These are phyloP conservation scores for Cheilosia grossa DNA, from an alignment of 2,888 invertebrate species.

Conservation along the genomic window DNA sequence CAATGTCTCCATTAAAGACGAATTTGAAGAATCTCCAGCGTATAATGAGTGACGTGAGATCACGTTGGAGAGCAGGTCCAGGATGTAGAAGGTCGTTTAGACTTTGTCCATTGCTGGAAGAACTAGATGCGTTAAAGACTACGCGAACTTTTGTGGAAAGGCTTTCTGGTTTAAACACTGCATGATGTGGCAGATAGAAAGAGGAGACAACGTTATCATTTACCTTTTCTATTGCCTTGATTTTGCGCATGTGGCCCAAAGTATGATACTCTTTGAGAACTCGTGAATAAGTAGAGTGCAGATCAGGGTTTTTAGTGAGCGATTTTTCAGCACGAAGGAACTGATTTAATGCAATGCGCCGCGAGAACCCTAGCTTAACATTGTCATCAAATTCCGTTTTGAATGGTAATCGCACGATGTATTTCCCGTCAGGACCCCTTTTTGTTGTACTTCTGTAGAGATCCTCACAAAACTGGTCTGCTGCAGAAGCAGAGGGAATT, in stretches of 20 bases:
- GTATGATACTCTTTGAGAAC: background rate
- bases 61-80: too few species aligned
- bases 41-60: too few species aligned
- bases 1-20: too few species aligned
- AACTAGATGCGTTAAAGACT: too few species aligned
- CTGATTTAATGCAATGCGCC: background rate
- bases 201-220: too few species aligned
- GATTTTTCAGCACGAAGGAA: background rate
- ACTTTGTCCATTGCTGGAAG: too few species aligned
- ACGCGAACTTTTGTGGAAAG: too few species aligned
- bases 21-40: too few species aligned
- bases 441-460: background rate
- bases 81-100: too few species aligned
- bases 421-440: background rate
- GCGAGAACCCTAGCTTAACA: background rate
- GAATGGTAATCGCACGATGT: background rate
- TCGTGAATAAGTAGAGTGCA: background rate
- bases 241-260: background rate
- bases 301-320: background rate
- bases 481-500: background rate
- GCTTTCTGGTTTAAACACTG: too few species aligned
- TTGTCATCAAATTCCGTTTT: background rate
- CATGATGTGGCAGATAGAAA: too few species aligned
- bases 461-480: background rate
- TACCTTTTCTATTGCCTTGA: too few species aligned